Percentiles rank a stretch among this genome's conserved stretches.
phyloP scores from a whole-genome alignment of 2,888 invertebrate genomes.

The Zaprionus bogoriensis region DNA sequence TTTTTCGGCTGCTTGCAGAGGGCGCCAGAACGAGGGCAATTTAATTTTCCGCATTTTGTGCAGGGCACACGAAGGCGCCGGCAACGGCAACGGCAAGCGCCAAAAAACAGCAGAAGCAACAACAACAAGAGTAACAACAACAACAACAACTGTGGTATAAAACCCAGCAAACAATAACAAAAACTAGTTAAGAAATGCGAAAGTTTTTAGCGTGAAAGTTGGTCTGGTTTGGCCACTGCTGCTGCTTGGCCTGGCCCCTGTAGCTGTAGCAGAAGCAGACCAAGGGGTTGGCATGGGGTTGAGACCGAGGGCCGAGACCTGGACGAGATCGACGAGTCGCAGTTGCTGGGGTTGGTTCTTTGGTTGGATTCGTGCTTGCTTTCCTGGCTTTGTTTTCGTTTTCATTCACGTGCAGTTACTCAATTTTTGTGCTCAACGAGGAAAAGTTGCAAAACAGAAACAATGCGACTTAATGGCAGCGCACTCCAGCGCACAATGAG shows the following conservation, averaged over 20 bases:
- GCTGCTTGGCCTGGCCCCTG: slow-evolving; percentile 4
- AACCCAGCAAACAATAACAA: slow-evolving; percentile 68
- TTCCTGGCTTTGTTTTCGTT: slow-evolving; percentile 66
- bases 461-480: slow-evolving; percentile 69
- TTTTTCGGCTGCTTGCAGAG: slow-evolving; percentile 25
- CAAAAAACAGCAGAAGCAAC: slow-evolving; percentile 32
- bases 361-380: slow-evolving; percentile 12
- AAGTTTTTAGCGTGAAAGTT: slow-evolving; percentile 78
- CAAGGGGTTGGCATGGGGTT: not conserved
- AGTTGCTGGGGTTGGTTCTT: slow-evolving; percentile 4
- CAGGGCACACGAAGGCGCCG: slow-evolving; percentile 32
- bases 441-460: slow-evolving; percentile 56
- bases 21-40: slow-evolving; percentile 57
- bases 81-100: slow-evolving; percentile 37
- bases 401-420: slow-evolving; percentile 77
- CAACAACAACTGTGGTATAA: slow-evolving; percentile 15
- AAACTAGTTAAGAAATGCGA: slow-evolving; percentile 79
- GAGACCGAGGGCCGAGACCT: not conserved
- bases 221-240: slow-evolving; percentile 20
- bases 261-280: not conserved
- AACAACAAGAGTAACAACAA: slow-evolving; percentile 18
- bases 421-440: slow-evolving; percentile 66
- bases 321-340: not conserved
- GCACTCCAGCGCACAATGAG: slow-evolving; percentile 46
- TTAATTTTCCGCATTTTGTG: slow-evolving; percentile 76